These are phyloP conservation scores for Cordylochernes scorpioides DNA, from an alignment of 2,888 invertebrate species.

Conservation along the genomic window DNA sequence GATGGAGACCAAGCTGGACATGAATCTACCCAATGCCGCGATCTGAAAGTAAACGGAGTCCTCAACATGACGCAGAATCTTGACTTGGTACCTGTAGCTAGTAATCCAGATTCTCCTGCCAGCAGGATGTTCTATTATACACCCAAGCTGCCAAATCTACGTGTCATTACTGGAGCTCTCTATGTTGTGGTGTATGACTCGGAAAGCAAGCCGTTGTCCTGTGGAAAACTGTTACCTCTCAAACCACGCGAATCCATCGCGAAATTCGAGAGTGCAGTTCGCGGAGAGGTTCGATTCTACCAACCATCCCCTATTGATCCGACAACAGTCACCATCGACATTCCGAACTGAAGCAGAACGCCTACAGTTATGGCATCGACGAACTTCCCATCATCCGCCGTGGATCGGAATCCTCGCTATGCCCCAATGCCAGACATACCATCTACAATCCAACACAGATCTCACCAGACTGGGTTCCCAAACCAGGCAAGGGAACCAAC, in stretches of 20 bases:
- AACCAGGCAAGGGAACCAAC: slow-evolving; percentile 37
- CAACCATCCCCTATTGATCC: slow-evolving; percentile 11
- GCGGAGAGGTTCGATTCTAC: slow-evolving; percentile 6
- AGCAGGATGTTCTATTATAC: slow-evolving; percentile 6
- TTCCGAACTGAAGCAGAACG: slow-evolving; percentile 12
- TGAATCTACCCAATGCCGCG: too few species aligned
- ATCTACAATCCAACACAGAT: slow-evolving; percentile 42
- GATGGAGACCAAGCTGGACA: background rate
- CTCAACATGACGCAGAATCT: too few species aligned
- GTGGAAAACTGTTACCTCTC: slow-evolving; percentile 4
- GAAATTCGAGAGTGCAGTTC: slow-evolving; percentile 4
- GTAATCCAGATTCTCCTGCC: slow-evolving; percentile 2
- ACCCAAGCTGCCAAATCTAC: slow-evolving; percentile 36
- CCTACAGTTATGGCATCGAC: slow-evolving; percentile 12
- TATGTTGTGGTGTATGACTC: slow-evolving; percentile 61
- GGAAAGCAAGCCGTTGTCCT: slow-evolving; percentile 30
- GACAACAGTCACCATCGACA: slow-evolving; percentile 26
- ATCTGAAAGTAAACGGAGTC: too few species aligned
- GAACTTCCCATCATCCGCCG: slow-evolving; percentile 10
- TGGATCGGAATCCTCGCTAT: slow-evolving; percentile 19
- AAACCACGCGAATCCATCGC: slow-evolving; percentile 6
- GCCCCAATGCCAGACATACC: slow-evolving; percentile 37
- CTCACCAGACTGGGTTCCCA: slow-evolving; percentile 23
- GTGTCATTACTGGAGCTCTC: slow-evolving; percentile 21
- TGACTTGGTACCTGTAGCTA: slow-evolving; percentile 1